These are phyloP conservation scores for Oryzias curvinotus DNA, from an alignment of 2,113 vertebrate species.

Conservation along the genomic window DNA sequence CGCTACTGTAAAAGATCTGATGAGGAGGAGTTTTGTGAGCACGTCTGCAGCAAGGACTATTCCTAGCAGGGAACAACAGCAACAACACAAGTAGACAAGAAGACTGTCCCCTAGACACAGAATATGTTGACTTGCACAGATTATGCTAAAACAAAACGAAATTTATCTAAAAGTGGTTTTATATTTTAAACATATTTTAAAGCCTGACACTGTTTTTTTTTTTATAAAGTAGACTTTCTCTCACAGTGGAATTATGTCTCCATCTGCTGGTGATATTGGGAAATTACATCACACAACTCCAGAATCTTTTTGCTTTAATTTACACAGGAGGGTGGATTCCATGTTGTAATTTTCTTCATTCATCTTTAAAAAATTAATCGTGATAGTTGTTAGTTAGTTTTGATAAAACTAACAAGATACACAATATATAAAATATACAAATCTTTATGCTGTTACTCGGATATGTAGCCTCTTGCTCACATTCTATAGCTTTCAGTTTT, in stretches of 20 bases:
- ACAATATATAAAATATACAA: too few species aligned
- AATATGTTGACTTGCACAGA: background rate
- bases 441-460: too few species aligned
- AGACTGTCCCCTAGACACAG: background rate
- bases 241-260: constrained; percentile 38
- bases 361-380: too few species aligned
- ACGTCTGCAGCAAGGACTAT: constrained; percentile 17
- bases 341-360: too few species aligned
- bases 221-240: background rate
- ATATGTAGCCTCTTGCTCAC: too few species aligned
- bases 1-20: constrained; percentile 30
- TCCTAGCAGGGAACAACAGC: constrained; percentile 18
- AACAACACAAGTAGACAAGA: constrained; percentile 6
- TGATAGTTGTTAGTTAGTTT: too few species aligned
- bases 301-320: too few species aligned
- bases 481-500: too few species aligned
- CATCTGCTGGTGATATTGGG: constrained; percentile 59
- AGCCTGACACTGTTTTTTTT: background rate
- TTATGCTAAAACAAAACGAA: background rate
- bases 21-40: constrained; percentile 61
- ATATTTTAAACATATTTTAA: too few species aligned
- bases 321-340: too few species aligned
- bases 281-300: background rate
- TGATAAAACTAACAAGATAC: too few species aligned
- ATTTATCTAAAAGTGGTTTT: too few species aligned